phyloP scores from a whole-genome alignment of 1,140 invertebrate genomes.

The Dendroctonus ponderosae region DNA sequence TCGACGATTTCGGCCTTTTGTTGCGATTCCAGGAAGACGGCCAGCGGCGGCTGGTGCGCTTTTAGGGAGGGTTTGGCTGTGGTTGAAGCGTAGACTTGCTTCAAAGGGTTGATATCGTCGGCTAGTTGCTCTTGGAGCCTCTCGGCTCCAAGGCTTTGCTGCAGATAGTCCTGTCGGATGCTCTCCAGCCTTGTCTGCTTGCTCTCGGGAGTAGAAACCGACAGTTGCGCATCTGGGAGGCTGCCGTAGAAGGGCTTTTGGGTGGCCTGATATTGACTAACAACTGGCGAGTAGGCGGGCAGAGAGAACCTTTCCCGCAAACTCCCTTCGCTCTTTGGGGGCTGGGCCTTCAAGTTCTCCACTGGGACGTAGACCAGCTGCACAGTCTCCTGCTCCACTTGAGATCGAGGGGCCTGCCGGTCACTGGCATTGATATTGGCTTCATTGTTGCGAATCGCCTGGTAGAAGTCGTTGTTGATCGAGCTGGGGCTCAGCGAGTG shows the following conservation, averaged over 20 bases:
- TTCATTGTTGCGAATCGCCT: slow-evolving; percentile 15
- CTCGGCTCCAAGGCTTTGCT: slow-evolving; percentile 52
- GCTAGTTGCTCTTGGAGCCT: slow-evolving; percentile 52
- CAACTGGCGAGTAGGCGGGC: slow-evolving; percentile 20
- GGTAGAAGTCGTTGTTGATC: slow-evolving; percentile 38
- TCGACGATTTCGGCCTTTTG: slow-evolving; percentile 60
- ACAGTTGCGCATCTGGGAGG: no score
- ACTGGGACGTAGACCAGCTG: slow-evolving; percentile 77
- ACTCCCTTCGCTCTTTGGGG: background rate
- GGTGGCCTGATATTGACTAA: slow-evolving; percentile 6
- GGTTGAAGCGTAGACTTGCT: slow-evolving; percentile 35
- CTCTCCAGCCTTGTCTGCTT: slow-evolving; percentile 28
- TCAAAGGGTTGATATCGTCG: slow-evolving; percentile 29
- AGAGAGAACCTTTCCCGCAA: background rate
- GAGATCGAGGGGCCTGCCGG: slow-evolving; percentile 4
- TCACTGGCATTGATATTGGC: slow-evolving; percentile 3
- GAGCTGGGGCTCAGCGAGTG: slow-evolving; percentile 34
- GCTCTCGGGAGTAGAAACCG: slow-evolving; percentile 3
- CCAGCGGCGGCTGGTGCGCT: slow-evolving; percentile 77
- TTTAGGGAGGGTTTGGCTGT: slow-evolving; percentile 55
- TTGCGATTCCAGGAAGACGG: slow-evolving; percentile 68
- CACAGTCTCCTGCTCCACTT: slow-evolving; percentile 60
- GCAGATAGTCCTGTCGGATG: slow-evolving; percentile 50
- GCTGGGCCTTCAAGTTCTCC: slow-evolving; percentile 60
- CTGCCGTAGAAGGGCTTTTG: no score